These are phyloP conservation scores for Gallinago solitaria DNA, from an alignment of 2,797 vertebrate genomes.

Conservation along the genomic window DNA sequence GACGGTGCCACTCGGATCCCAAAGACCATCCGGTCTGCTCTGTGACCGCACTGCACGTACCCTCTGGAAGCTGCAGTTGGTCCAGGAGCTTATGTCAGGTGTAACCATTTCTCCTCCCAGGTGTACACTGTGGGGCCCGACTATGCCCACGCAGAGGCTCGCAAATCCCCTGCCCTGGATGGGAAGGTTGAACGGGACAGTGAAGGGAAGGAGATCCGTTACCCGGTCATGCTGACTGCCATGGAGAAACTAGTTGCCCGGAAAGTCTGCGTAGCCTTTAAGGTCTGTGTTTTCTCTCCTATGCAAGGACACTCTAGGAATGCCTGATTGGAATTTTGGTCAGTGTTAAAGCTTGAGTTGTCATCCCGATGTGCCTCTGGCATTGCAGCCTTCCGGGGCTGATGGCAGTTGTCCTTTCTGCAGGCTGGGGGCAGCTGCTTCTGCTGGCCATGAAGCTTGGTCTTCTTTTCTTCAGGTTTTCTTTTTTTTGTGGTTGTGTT, in stretches of 20 bases:
- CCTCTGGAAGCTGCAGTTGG: background rate
- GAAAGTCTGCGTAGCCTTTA: conserved; percentile 97
- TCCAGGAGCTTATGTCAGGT: background rate
- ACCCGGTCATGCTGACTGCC: conserved; percentile 98
- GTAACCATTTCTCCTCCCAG: conserved; percentile 73
- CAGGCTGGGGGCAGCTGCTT: background rate
- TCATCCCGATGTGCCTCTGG: background rate
- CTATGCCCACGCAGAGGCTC: conserved; percentile 97
- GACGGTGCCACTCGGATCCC: background rate
- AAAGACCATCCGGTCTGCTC: background rate
- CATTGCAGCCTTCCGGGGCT: rapidly evolving
- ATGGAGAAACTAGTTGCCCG: conserved; percentile 98
- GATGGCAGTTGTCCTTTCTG: background rate
- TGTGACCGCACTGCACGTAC: background rate
- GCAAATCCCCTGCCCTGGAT: conserved; percentile 95
- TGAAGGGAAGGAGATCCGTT: conserved; percentile 97
- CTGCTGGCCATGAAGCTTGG: background rate
- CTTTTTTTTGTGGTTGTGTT: background rate
- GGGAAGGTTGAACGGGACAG: conserved; percentile 98
- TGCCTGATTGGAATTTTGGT: rapidly evolving
- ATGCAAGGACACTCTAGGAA: background rate
- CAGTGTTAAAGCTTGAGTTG: background rate
- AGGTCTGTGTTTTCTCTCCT: conserved; percentile 78
- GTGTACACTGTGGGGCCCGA: conserved; percentile 98
- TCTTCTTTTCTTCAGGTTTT: background rate